A percentile compares a stretch with the other conserved stretches of the same genome.
Evolutionary conservation across 37 sponge, comb jelly and placozoan genomes (phyloP).

Genomic region (Aplysina aerophoba): DNA sequence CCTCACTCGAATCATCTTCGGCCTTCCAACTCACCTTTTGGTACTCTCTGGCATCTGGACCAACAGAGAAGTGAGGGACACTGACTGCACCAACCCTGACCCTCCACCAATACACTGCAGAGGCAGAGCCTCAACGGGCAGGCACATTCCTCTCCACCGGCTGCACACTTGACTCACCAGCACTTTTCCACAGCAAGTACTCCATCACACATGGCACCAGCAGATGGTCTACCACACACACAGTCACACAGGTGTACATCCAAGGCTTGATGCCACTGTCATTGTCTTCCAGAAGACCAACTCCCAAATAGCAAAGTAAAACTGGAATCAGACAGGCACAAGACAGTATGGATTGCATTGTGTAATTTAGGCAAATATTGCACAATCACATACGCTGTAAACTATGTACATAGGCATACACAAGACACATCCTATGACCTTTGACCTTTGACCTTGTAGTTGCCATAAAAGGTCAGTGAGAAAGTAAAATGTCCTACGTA

Average conservation of each 20-base stretch:
- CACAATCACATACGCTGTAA: no score
- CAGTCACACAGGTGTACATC: slow-evolving; percentile 11
- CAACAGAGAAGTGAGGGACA: no score
- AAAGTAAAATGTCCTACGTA: no score
- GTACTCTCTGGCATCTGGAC: neutral
- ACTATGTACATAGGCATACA: no score
- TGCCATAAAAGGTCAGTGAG: no score
- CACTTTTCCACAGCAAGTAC: slow-evolving; percentile 11
- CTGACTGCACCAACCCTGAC: no score
- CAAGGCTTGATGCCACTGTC: slow-evolving; percentile 4
- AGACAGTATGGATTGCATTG: no score
- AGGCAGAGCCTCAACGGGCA: no score
- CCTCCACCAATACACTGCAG: neutral
- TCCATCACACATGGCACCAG: neutral
- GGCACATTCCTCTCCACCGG: no score
- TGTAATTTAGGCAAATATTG: no score
- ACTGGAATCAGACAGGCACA: neutral
- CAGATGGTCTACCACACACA: neutral
- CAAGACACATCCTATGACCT: no score
- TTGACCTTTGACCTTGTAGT: no score
- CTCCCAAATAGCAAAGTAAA: slow-evolving; percentile 5
- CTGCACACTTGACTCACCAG: neutral
- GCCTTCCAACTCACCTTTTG: slow-evolving; percentile 27
- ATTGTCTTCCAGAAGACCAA: neutral
- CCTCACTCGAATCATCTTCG: slow-evolving; percentile 17